Conservation (phyloP, 2,797 vertebrate genomes). For the Hydrophis major region DNA sequence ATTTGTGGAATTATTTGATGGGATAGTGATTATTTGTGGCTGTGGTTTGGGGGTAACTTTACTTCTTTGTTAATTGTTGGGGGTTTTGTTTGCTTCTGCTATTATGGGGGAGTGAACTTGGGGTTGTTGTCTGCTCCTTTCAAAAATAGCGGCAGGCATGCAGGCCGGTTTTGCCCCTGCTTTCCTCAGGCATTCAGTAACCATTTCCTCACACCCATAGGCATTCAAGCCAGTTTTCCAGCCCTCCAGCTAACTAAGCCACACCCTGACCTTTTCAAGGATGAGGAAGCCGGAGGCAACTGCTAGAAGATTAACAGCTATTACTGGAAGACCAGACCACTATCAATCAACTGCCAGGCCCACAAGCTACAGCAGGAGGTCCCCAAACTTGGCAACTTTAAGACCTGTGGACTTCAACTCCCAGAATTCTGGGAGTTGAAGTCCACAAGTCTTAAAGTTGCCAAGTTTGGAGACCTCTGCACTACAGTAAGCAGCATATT, state of each 20-base stretch:
- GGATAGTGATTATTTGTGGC: too few relatives aligned
- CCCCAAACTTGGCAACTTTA: too few relatives aligned
- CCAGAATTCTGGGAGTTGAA: too few relatives aligned
- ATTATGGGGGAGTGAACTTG: not conserved
- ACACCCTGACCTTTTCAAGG: not conserved
- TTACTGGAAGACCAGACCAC: not conserved
- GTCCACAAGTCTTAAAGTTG: too few relatives aligned
- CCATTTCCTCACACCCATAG: not conserved
- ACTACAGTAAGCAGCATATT: not conserved
- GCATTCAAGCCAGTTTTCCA: not conserved
- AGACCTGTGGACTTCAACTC: too few relatives aligned
- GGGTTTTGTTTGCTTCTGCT: not conserved
- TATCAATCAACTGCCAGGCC: not conserved
- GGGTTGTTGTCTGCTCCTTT: not conserved
- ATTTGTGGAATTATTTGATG: too few relatives aligned
- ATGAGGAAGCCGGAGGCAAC: not conserved
- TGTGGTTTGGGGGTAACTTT: not conserved
- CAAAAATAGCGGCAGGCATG: not conserved
- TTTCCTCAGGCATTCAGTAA: not conserved
- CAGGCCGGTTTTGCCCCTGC: not conserved
- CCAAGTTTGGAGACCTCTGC: too few relatives aligned
- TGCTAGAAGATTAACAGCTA: not conserved
- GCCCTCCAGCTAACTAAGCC: not conserved
- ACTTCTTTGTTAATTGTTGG: not conserved
- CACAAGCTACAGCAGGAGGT: not conserved